Evolutionary conservation across 2,113 vertebrate genomes (phyloP), one percentile per base, ranked within the genome.

Genomic region (Lepisosteus osseus): DNA sequence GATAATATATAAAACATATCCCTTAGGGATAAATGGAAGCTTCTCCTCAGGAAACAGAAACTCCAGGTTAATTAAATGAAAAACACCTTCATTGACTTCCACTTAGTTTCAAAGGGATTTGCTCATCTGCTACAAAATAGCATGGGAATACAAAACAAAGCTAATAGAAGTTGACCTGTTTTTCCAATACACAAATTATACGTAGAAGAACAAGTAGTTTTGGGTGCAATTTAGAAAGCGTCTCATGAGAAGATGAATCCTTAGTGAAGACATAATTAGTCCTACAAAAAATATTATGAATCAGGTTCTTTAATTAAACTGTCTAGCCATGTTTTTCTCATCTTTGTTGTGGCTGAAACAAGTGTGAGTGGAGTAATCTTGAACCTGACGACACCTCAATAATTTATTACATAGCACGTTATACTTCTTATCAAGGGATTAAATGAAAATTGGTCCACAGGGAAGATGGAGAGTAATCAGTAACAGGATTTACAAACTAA

Each of bases 401-500:
- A 88, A 91, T 90, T 86, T 89, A 86, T 87, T 85, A 85, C 85
- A 72, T 62, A 71, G 73, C 73, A 76, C 84, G 84, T 84, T 86
- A 83, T 84, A 77, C 85, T 84, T 78, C 87, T 89, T 87, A 89
- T 88, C 83, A 86, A 80, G 69, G 79, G 88, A 91, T 91, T 91
- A 89, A 86, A 91, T 89, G 86, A 85, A 89, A 85, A 86, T 86
- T 77, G 87, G 87, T 86, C 78, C 71, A 80, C 75, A 81, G 80
- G 75, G 75, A 74, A 67, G 68, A 85, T 88, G 79, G 83, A 79
- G 84, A 86, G 89, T 87, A 90, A 81, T 85, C 77, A 71, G 85
- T 90, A 91, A 91, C 88, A 90, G 90, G 88, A 92, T 93, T 92
- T 92, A 89, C 90, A 84, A 85, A 91, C 86, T 84, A 82, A 82